Percentiles rank a stretch among this genome's conserved stretches.
Conservation (phyloP, 2,888 invertebrate species). For the Crossocerus cetratus region DNA sequence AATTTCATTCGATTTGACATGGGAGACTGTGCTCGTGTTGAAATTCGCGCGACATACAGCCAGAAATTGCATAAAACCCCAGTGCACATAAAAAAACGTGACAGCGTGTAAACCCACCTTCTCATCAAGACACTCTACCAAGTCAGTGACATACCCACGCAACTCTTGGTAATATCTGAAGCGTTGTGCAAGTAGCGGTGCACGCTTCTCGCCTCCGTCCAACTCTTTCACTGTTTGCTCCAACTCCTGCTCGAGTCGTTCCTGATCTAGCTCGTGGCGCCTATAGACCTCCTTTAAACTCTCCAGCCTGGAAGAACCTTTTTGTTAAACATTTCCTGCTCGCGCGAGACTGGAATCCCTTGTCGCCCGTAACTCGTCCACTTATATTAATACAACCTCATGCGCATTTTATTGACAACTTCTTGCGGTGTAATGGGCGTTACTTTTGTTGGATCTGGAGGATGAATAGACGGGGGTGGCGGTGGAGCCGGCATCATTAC, state of each 20-base stretch:
- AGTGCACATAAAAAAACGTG: conserved; percentile 70
- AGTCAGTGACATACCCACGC: conserved; percentile 95
- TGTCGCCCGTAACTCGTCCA: no score
- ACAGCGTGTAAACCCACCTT: conserved; percentile 84
- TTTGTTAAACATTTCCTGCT: background rate
- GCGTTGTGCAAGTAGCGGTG: conserved; percentile 86
- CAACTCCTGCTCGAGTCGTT: conserved; percentile 77
- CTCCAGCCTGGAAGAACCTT: conserved; percentile 77
- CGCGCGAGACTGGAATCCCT: background rate
- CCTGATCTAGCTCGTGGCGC: conserved; percentile 79
- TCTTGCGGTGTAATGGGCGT: conserved; percentile 78
- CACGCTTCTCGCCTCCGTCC: conserved; percentile 80
- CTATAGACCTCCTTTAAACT: conserved; percentile 80
- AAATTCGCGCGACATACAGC: conserved; percentile 28
- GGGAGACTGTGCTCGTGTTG: no score
- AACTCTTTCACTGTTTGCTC: conserved; percentile 76
- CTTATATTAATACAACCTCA: conserved; percentile 70
- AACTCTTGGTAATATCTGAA: conserved; percentile 97
- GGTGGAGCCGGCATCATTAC: conserved; percentile 74
- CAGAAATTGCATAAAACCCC: conserved; percentile 63
- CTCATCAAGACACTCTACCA: conserved; percentile 98
- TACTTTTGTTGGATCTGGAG: conserved; percentile 73
- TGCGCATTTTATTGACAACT: conserved; percentile 78
- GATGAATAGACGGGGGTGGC: conserved; percentile 72
- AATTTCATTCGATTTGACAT: no score